Base-by-base conservation (phyloP, 2,888 invertebrate genomes). In the Campopleginae sp. region DNA sequence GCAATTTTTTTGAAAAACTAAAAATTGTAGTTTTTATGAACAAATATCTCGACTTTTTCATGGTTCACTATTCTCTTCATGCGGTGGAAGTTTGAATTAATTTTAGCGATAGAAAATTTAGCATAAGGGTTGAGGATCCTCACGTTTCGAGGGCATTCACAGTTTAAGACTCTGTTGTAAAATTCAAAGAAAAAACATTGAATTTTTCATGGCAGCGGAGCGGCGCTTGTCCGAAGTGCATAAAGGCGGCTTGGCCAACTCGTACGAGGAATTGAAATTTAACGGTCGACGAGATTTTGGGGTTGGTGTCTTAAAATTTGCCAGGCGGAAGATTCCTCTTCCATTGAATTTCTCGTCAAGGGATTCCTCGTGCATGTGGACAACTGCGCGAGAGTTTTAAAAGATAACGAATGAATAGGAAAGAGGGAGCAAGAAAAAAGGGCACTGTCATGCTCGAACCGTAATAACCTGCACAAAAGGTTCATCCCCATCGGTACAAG, bases 301-400 rank as follows among this genome's bases (percentile, higher is more conserved):
- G 48, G 58, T 38, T 65, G 27, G 65, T 54, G 75, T 42, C 51
- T 71, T 46, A 68, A 81, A 70, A 82, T 77, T 80, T 66, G 54
- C 68, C 61, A 65, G 65, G 61, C 58, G 38, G 48, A 86, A 84
- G 84, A 84, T 74, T 82, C 65, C 44, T 46, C 63, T 65, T 51
- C 81, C 66, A 72, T 84, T 79, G 75, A 84, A 84, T 72, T 79
- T 63, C 74, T 68, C 38, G 51, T 83, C 63, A 70, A 38, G 70
- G 27, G 33, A 70, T 48, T 48, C n/a, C 27, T 71, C 7, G 63
- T 10, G 23, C 17, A 54, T 19, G 63, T 44, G 76, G 19, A 58
- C 38, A 72, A 42, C 38, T 38, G 70, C 10, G 70, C 17, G 33
- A 63, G 68, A 58, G 51, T 48, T 31, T n/a, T 63, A 44, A 65